A percentile compares a stretch with the other conserved stretches of the same genome.
phyloP scores from a whole-genome alignment of 2,797 vertebrate species.

The Nannoperca obscura region DNA sequence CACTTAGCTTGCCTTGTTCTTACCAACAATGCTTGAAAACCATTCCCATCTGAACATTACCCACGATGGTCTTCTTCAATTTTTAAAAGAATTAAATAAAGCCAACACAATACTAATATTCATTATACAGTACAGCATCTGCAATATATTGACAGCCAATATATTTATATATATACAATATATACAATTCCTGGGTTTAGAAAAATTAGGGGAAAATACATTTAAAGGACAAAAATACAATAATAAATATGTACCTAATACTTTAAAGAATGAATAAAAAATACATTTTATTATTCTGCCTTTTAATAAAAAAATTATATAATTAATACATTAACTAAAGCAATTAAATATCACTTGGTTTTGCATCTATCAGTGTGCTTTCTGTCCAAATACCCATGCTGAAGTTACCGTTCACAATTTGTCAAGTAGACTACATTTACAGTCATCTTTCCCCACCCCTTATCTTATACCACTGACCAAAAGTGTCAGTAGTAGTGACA shows the following conservation, averaged over 20 bases:
- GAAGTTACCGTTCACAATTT: not conserved
- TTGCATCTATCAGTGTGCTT: not conserved
- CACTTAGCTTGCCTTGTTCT: not conserved
- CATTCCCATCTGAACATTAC: conserved; percentile 10
- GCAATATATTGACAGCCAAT: not conserved
- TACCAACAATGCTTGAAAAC: conserved; percentile 3
- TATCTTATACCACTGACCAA: not conserved
- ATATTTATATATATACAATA: no score
- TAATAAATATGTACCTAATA: no score
- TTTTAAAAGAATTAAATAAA: not conserved
- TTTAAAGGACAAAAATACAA: no score
- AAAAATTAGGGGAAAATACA: no score
- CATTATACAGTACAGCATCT: not conserved
- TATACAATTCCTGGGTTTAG: no score
- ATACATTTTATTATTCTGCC: not conserved
- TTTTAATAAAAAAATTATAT: not conserved
- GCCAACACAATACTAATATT: not conserved
- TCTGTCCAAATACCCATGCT: not conserved
- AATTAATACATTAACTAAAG: not conserved
- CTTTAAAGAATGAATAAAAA: not conserved
- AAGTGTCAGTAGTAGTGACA: not conserved
- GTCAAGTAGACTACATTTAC: not conserved
- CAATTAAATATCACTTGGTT: not conserved
- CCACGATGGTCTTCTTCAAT: not conserved
- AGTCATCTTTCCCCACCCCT: not conserved